Evolutionary conservation across 2,888 invertebrate genomes (phyloP), one percentile per base, ranked within the genome.

Genomic region (Drosophila colorata): DNA sequence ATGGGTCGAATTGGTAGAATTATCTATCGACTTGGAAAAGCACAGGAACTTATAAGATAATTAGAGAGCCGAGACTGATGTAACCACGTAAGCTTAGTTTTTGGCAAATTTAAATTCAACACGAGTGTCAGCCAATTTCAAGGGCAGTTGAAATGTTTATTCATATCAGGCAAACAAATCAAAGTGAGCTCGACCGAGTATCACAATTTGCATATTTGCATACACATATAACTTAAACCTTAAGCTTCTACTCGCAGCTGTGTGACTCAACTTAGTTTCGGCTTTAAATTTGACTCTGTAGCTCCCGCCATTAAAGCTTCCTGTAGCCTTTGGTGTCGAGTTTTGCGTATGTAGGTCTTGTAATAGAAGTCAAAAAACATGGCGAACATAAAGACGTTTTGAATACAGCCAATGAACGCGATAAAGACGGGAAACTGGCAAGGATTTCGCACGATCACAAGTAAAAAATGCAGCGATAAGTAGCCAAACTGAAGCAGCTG

Each of bases 401-500:
- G 92, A 7, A 76, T 90, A 38, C 88, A 70, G 0, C 91, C 92
- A 0, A 89, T 57, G 52, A 91, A 80, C 0, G 89, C 63, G 0
- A 92, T 57, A 8, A 89, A 20, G 1, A 52, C 46, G 2, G 92
- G 88, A 55, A 89, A 88, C 8, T 79, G 72, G 47, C 92, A 92
- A 1, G 85, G 75, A 48, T 92, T 91, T 28, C 74, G 74, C 0
- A 91, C 20, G n/a, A 92, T 74, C 4, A 88, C 88, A 18, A 86
- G 89, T 68, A 91, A 93, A 94, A 89, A 95, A 76, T 95, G 95
- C 0, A 95, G 58, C 0, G 94, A 91, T 31, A 94, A 92, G 68
- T 94, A 85, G 31, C 94, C 92, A 87, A 96, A 96, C 90, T 96
- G 96, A 0, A 95, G 94, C 90, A 98, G 94, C 92, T 98, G 98